Evolutionary conservation across 2,797 vertebrate genomes (phyloP), one percentile per base, ranked within the genome.

Genomic region (Cyprinodon diabolis): DNA sequence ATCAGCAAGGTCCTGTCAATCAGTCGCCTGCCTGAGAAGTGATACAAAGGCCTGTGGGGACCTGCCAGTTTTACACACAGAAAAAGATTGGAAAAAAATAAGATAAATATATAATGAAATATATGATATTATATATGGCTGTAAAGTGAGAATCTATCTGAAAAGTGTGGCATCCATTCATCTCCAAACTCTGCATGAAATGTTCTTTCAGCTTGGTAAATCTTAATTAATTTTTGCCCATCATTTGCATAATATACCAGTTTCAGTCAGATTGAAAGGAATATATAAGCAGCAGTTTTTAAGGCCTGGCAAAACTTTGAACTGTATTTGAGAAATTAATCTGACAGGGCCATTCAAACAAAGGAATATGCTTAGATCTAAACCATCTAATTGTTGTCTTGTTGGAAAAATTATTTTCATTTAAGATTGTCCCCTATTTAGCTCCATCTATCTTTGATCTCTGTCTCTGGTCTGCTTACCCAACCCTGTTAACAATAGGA

Each of bases 1-100:
- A 79, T 71, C 77, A 90, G 86, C 85, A 88, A 85, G 86, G 73
- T 85, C 52, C 83, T 94, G 94, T 94, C 95, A 95, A 91, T 95
- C 94, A 94, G 74, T 58, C 66, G 30, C 66, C 48, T 56, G 80
- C 72, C 79, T 89, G 63, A 68, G 70, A 67, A 71, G 40, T 83
- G 79, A 74, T 49, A 54, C 15, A 15, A 67, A 55, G 79, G 54
- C 25, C 56, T 21, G 48, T 40, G 66, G 37, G 49, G 66, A 21
- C 25, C 6, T 51, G 30, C 14, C n/a, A 65, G 62, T 65, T 45
- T 23, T 65, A 47, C 62, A 45, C 21, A 15, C 40, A 17, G 12
- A 45, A 43, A 23, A 45, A 30, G 30, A 30, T 30, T 30, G 30
- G 30, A 30, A 30, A 30, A 30, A 30, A 30, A 30, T 30, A 30